Evolutionary conservation across 2,113 vertebrate species (phyloP).

Genomic region (Pollimyrus isidori): DNA sequence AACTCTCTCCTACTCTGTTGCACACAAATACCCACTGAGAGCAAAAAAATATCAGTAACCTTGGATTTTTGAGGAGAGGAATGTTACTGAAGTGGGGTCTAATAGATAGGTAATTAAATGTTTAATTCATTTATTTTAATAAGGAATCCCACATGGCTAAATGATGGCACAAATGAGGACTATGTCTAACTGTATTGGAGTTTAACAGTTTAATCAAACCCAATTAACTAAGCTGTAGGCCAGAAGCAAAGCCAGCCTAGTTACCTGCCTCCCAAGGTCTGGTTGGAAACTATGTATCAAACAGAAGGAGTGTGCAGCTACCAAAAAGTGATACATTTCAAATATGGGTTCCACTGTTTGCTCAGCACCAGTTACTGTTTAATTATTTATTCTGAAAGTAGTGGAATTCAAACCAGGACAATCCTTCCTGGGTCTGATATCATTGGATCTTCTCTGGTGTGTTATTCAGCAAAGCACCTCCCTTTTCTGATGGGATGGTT

Average conservation of each 20-base stretch:
- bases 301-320: neutral
- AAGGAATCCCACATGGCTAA: neutral
- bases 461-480: neutral
- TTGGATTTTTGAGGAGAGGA: neutral
- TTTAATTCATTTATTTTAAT: neutral
- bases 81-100: neutral
- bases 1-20: neutral
- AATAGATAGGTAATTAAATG: neutral
- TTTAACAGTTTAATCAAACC: neutral
- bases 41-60: neutral
- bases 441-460: slow-evolving; percentile 17
- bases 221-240: neutral
- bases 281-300: neutral
- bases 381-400: slow-evolving; percentile 16
- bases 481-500: neutral
- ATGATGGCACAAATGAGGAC: neutral
- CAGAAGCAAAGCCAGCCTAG: neutral
- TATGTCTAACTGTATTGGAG: neutral
- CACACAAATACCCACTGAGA: neutral
- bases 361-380: neutral
- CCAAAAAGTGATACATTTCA: neutral
- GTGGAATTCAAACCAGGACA: slow-evolving; percentile 18
- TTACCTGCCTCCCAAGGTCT: neutral
- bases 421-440: slow-evolving; percentile 18
- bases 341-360: neutral